Percentiles rank a stretch among this genome's conserved stretches.
Evolutionary conservation across 2,888 invertebrate genomes (phyloP).

Genomic region (Heliconius ethilla): DNA sequence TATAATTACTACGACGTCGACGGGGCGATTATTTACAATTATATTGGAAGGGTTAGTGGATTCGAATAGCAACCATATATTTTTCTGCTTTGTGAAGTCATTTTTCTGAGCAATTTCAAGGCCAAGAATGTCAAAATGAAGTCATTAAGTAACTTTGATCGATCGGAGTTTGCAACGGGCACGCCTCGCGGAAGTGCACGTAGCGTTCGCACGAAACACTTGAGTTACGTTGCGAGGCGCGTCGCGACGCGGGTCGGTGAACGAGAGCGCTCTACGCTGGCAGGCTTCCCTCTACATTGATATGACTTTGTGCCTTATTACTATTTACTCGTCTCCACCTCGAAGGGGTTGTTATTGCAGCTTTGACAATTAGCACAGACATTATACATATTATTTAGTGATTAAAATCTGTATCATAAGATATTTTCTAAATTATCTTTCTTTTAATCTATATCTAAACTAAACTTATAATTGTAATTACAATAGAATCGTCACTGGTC

Average conservation of each 20-base stretch:
- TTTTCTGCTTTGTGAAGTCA: conserved; percentile 65
- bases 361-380: not conserved
- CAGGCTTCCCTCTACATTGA: conserved; percentile 54
- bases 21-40: conserved; percentile 61
- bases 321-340: conserved; percentile 53
- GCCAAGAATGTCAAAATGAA: conserved; percentile 72
- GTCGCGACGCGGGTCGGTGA: conserved; percentile 42
- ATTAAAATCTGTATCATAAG: not conserved
- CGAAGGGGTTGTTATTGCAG: conserved; percentile 46
- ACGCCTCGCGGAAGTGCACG: conserved; percentile 72
- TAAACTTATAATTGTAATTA: no score
- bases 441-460: no score
- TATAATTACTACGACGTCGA: conserved; percentile 59
- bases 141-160: conserved; percentile 76
- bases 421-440: no score
- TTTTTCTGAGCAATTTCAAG: conserved; percentile 58
- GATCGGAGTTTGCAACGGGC: conserved; percentile 68
- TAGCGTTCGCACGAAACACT: conserved; percentile 59
- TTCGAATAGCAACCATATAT: conserved; percentile 59
- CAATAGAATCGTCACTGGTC: no score
- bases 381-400: not conserved
- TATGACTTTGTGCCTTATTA: conserved; percentile 57
- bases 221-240: conserved; percentile 37
- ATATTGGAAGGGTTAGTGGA: conserved; percentile 56
- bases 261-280: conserved; percentile 26